These are phyloP conservation scores for Syrphus vitripennis DNA, from an alignment of 2,888 invertebrate species.

Conservation along the genomic window DNA sequence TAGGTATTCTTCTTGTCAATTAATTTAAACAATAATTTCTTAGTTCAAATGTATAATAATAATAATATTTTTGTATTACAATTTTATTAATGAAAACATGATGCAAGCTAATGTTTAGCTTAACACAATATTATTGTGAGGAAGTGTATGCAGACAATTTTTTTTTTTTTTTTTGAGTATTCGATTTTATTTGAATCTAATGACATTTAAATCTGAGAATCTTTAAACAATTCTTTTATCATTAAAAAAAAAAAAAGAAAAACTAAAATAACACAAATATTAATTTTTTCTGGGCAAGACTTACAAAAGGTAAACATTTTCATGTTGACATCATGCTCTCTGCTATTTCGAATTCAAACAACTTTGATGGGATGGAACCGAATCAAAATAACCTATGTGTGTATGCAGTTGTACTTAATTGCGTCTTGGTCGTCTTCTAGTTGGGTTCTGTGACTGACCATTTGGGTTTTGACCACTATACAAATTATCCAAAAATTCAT, in stretches of 20 bases:
- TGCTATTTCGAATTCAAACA: conserved; percentile 9
- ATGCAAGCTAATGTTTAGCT: no score
- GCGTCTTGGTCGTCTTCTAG: conserved; percentile 79
- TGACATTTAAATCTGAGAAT: not conserved
- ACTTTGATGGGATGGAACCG: conserved; percentile 1
- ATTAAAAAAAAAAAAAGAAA: not conserved
- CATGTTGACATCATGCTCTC: conserved; percentile 20
- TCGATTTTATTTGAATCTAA: not conserved
- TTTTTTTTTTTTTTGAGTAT: no score
- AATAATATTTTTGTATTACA: no score
- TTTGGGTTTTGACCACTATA: conserved; percentile 81
- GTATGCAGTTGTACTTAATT: conserved; percentile 75
- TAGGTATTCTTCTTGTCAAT: no score
- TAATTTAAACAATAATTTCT: no score
- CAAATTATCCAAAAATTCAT: conserved; percentile 80
- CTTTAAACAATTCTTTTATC: not conserved
- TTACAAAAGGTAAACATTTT: not conserved
- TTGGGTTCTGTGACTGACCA: conserved; percentile 74
- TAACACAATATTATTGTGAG: no score
- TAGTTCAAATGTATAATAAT: no score
- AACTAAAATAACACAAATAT: not conserved
- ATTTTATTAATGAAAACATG: no score
- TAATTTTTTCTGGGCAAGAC: conserved; percentile 30
- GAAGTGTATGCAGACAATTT: no score
- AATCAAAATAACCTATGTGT: conserved; percentile 32